Evolutionary conservation across 2,113 vertebrate species (phyloP).

Genomic region (Sminthopsis crassicaudata): DNA sequence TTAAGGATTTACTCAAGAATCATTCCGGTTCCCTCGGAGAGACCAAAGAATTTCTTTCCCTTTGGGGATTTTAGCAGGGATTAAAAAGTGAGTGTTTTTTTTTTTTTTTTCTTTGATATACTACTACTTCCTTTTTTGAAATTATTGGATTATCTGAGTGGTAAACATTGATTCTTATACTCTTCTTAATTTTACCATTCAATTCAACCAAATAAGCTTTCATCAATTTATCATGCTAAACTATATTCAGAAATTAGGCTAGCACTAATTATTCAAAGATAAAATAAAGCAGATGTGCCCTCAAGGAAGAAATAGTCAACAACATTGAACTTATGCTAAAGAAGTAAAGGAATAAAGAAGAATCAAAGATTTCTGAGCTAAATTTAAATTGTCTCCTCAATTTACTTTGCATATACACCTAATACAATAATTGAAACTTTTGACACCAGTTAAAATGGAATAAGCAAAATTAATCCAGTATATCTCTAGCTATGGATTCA

Average conservation of each 20-base stretch:
- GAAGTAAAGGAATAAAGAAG: background rate
- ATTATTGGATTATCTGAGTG: background rate
- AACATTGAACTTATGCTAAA: background rate
- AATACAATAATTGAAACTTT: background rate
- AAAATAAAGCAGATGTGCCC: slow-evolving; percentile 13
- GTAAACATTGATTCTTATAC: background rate
- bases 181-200: background rate
- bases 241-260: background rate
- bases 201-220: background rate
- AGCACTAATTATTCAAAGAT: background rate
- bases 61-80: background rate
- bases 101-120: background rate
- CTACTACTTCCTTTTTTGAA: background rate
- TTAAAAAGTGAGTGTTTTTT: background rate
- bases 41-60: background rate
- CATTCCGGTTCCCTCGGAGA: background rate
- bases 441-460: background rate
- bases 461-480: background rate
- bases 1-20: background rate
- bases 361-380: background rate
- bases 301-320: background rate
- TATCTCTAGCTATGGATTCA: background rate
- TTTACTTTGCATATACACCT: background rate
- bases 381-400: background rate
- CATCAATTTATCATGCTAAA: background rate